Conservation (phyloP, 1,140 invertebrate genomes). For the Diachasmimorpha longicaudata region DNA sequence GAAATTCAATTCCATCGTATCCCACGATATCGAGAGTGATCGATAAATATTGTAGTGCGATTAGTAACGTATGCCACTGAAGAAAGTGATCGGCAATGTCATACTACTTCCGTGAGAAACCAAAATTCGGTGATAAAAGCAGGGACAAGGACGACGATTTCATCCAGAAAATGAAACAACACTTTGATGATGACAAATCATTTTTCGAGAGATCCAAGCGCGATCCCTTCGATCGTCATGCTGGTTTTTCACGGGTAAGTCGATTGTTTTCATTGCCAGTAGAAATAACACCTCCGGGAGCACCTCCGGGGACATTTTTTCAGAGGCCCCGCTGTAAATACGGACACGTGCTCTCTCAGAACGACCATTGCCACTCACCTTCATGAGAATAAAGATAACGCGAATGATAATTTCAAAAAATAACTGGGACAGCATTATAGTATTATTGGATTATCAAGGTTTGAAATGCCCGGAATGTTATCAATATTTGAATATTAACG, state of each 20-base stretch:
- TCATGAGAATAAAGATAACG: neutral
- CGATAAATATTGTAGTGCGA: neutral
- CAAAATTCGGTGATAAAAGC: constrained; percentile 54
- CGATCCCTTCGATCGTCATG: constrained; percentile 51
- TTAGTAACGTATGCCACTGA: neutral
- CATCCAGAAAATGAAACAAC: constrained; percentile 55
- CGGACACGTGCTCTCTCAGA: neutral
- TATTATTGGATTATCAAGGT: no score
- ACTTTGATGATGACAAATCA: constrained; percentile 55
- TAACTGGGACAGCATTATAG: no score
- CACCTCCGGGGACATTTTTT: neutral
- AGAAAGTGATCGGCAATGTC: constrained; percentile 46
- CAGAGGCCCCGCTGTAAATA: neutral
- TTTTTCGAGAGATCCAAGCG: constrained; percentile 52
- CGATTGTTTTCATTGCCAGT: neutral
- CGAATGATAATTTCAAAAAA: neutral
- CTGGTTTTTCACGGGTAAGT: constrained; percentile 49
- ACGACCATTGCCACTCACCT: neutral
- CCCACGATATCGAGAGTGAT: neutral
- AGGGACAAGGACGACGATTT: constrained; percentile 57
- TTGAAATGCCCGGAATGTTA: no score
- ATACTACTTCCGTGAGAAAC: constrained; percentile 57
- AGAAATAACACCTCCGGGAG: neutral
- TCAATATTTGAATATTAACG: no score
- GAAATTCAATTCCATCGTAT: neutral